A percentile compares a stretch with the other conserved stretches of the same genome.
Evolutionary conservation across 2,888 invertebrate genomes (phyloP).

Genomic region (Synergus itoensis): DNA sequence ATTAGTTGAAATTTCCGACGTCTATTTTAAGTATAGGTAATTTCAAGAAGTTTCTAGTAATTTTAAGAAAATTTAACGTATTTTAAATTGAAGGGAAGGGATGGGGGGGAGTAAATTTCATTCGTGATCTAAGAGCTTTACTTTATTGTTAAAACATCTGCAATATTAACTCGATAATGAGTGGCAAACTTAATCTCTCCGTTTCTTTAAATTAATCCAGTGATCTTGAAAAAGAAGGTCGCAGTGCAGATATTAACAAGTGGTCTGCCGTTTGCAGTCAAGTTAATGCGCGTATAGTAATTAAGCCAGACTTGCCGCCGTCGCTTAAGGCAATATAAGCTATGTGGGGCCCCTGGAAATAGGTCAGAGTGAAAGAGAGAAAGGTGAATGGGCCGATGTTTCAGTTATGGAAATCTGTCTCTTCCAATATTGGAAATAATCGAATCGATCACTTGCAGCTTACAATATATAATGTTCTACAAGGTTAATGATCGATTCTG

Average conservation of each 20-base stretch:
- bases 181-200: neutral
- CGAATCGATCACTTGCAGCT: neutral
- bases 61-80: no score
- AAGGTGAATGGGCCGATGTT: conserved; percentile 70
- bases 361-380: conserved; percentile 66
- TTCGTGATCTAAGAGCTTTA: no score
- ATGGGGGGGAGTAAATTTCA: no score
- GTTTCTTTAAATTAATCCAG: neutral
- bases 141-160: neutral
- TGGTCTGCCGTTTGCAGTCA: neutral
- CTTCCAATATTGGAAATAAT: neutral
- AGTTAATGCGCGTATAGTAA: conserved; percentile 50
- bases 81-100: no score
- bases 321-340: conserved; percentile 51
- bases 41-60: no score
- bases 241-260: neutral
- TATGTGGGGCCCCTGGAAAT: conserved; percentile 60
- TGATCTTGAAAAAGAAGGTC: neutral
- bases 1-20: no score
- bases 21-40: no score
- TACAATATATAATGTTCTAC: neutral
- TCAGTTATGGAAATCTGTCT: conserved; percentile 19
- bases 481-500: neutral
- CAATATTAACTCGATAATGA: neutral
- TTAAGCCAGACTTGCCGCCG: conserved; percentile 49